These are phyloP conservation scores for Centroberyx gerrardi DNA, from an alignment of 2,797 vertebrate species.

Conservation along the genomic window DNA sequence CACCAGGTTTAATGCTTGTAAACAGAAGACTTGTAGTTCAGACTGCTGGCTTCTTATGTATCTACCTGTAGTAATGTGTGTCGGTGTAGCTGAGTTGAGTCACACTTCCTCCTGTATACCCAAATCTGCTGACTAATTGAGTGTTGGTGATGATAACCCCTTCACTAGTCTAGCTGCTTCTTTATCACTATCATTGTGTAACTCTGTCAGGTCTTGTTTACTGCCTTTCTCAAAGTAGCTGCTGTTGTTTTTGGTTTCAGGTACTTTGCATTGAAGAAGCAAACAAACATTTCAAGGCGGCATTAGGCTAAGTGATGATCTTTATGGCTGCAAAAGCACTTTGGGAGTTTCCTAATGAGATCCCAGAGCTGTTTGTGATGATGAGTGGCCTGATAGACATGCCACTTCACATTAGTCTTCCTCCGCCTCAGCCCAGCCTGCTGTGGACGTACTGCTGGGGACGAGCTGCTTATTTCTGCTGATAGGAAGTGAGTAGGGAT, in stretches of 20 bases:
- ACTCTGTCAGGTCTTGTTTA: not conserved
- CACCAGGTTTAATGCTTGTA: not conserved
- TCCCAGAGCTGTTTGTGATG: not conserved
- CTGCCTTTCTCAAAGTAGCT: not conserved
- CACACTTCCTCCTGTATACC: not conserved
- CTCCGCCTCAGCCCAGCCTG: not conserved
- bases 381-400: not conserved
- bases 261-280: not conserved
- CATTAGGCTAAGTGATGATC: not conserved
- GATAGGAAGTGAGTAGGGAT: constrained; percentile 6
- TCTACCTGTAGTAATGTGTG: not conserved
- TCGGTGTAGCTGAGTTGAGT: not conserved
- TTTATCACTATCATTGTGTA: not conserved
- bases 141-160: not conserved
- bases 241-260: not conserved
- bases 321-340: not conserved
- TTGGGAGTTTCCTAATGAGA: not conserved
- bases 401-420: constrained; percentile 13
- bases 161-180: not conserved
- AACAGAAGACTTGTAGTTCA: not conserved
- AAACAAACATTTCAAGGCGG: not conserved
- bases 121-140: not conserved
- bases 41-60: too few relatives aligned
- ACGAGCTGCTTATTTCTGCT: not conserved
- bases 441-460: not conserved